Evolutionary conservation across 2,797 vertebrate genomes (phyloP).

Genomic region (Cossypha polioptera): DNA sequence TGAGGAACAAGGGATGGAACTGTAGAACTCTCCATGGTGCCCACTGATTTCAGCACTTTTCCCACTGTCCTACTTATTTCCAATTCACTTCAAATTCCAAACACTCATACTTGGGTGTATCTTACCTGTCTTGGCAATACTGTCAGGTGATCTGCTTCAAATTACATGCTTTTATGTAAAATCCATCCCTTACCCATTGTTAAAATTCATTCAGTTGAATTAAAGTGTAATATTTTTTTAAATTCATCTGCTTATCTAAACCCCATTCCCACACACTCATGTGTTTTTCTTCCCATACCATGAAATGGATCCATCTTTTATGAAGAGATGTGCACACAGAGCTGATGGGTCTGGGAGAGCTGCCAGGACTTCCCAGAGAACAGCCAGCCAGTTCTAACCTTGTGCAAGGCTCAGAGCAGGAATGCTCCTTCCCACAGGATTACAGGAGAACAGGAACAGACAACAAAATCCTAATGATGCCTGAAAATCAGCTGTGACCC

Average conservation of each 20-base stretch:
- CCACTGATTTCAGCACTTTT: fast-evolving
- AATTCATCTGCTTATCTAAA: not conserved
- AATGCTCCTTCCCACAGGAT: not conserved
- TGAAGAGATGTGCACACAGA: not conserved
- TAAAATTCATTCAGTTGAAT: not conserved
- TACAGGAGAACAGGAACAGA: not conserved
- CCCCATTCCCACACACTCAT: not conserved
- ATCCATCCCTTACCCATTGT: not conserved
- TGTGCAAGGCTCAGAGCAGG: not conserved
- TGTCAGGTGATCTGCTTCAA: not conserved
- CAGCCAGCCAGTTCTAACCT: not conserved
- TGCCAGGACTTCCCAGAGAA: not conserved
- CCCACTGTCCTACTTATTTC: not conserved
- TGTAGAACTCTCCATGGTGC: not conserved
- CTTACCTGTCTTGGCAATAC: not conserved
- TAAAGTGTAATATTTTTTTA: not conserved
- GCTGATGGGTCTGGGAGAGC: not conserved
- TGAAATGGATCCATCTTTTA: not conserved
- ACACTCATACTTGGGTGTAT: not conserved
- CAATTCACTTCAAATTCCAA: not conserved
- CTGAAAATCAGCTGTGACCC: not conserved
- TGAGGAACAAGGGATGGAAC: not conserved
- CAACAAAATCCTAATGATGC: fast-evolving
- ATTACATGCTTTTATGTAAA: fast-evolving
- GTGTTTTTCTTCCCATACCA: not conserved